These are phyloP conservation scores for Suillia variegata DNA, from an alignment of 2,888 invertebrate species.

Conservation along the genomic window DNA sequence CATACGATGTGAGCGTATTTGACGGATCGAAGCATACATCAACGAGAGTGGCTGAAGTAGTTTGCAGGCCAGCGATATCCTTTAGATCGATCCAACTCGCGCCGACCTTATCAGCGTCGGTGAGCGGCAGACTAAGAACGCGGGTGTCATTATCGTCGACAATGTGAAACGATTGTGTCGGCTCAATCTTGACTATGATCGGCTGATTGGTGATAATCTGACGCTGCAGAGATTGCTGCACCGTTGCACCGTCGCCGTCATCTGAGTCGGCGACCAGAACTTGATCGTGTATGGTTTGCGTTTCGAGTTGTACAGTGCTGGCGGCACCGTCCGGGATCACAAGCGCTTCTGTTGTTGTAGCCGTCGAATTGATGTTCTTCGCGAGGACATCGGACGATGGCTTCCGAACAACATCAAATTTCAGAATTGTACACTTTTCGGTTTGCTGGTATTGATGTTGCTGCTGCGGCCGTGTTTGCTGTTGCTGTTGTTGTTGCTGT, in stretches of 20 bases:
- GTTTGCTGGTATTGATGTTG: slow-evolving; percentile 59
- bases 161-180: slow-evolving; percentile 57
- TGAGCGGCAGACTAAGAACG: slow-evolving; percentile 54
- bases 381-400: slow-evolving; percentile 12
- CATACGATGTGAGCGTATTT: not conserved
- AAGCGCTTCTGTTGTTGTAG: slow-evolving; percentile 28
- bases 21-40: slow-evolving; percentile 51
- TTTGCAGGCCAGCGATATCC: slow-evolving; percentile 56
- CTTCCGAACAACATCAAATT: slow-evolving; percentile 49
- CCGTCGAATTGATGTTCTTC: slow-evolving; percentile 21
- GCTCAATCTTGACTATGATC: slow-evolving; percentile 58
- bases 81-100: slow-evolving; percentile 60
- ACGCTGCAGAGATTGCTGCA: slow-evolving; percentile 36
- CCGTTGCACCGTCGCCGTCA: slow-evolving; percentile 36
- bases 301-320: slow-evolving; percentile 40
- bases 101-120: slow-evolving; percentile 55
- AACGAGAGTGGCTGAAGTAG: slow-evolving; percentile 42
- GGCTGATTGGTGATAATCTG: slow-evolving; percentile 48
- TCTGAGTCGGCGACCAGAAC: slow-evolving; percentile 41
- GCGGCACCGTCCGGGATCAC: slow-evolving; percentile 8
- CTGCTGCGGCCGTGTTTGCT: slow-evolving; percentile 48
- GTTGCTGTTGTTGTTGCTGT: slow-evolving; percentile 17
- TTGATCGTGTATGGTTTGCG: slow-evolving; percentile 20
- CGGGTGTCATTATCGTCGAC: slow-evolving; percentile 58
- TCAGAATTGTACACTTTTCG: slow-evolving; percentile 56